phyloP scores from a whole-genome alignment of 2,797 vertebrate genomes.

The Macropus fuliginosus region DNA sequence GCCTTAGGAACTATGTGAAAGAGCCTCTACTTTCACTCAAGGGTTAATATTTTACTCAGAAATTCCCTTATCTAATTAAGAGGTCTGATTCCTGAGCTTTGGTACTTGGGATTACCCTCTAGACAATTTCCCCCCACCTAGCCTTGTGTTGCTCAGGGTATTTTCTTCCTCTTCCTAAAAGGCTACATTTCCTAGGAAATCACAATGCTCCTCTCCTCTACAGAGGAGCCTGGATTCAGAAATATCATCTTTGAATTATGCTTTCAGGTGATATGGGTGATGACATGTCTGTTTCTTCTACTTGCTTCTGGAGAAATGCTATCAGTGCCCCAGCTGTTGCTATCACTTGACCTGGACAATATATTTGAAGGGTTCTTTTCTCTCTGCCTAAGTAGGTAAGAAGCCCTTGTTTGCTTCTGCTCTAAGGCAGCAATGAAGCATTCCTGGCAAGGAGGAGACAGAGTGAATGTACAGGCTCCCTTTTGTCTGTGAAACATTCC shows the following conservation, averaged over 20 bases:
- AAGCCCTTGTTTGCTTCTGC: background rate
- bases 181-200: background rate
- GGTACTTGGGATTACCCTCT: too few relatives aligned
- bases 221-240: background rate
- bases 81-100: too few relatives aligned
- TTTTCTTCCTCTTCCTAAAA: too few relatives aligned
- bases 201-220: background rate
- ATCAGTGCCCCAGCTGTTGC: background rate
- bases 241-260: background rate
- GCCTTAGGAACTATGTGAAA: too few relatives aligned
- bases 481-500: background rate
- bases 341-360: background rate
- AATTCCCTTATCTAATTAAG: too few relatives aligned
- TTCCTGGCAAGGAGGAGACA: background rate
- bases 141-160: too few relatives aligned
- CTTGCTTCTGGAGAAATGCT: background rate
- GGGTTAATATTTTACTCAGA: too few relatives aligned
- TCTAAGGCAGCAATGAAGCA: background rate
- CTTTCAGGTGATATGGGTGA: background rate
- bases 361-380: background rate
- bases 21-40: too few relatives aligned
- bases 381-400: background rate
- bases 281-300: background rate
- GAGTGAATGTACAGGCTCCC: too few relatives aligned
- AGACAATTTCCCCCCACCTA: too few relatives aligned